Percentiles rank a stretch among this genome's conserved stretches.
Conservation (phyloP, 2,888 invertebrate genomes). For the Drosophila tanythrix region DNA sequence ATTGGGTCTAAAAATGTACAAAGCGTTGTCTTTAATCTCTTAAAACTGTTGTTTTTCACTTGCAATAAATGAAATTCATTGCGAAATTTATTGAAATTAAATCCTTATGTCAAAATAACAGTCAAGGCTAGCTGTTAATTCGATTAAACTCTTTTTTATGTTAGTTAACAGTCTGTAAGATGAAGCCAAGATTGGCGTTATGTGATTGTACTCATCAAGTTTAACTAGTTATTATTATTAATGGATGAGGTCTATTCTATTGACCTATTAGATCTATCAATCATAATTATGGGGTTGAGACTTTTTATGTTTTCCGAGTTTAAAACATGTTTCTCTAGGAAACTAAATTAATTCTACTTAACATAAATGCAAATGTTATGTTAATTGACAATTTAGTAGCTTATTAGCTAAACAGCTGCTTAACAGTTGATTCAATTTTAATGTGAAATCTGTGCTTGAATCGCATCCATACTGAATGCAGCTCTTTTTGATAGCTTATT, state of each 20-base stretch:
- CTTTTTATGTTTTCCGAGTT: background rate
- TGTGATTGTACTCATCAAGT: background rate
- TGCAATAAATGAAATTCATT: background rate
- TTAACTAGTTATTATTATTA: background rate
- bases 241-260: background rate
- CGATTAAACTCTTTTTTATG: no score
- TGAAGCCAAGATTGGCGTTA: background rate
- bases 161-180: background rate
- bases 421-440: background rate
- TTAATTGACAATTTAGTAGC: background rate
- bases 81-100: background rate
- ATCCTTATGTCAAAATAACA: background rate
- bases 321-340: background rate
- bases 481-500: slow-evolving; percentile 1
- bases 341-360: background rate
- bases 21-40: background rate
- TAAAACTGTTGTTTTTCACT: background rate
- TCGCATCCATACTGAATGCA: slow-evolving; percentile 17
- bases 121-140: background rate
- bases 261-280: background rate
- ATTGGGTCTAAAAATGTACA: background rate
- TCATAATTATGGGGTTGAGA: background rate
- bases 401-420: background rate
- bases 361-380: background rate
- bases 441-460: background rate